A percentile compares a stretch with the other conserved stretches of the same genome.
phyloP scores from a whole-genome alignment of 1,140 invertebrate genomes.

The Rhyacophila brunnea region DNA sequence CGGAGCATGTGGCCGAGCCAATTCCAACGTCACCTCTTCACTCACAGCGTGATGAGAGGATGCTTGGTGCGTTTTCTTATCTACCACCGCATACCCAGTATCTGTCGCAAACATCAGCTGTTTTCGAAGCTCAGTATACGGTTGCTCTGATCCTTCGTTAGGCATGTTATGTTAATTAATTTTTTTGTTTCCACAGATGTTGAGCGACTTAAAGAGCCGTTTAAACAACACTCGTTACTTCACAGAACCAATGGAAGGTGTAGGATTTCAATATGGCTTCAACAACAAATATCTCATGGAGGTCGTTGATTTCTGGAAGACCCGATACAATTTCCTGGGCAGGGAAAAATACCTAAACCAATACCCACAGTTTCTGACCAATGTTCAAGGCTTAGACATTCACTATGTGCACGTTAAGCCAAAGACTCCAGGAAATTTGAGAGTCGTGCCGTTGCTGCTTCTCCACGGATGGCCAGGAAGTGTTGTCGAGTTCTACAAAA shows the following conservation, averaged over 20 bases:
- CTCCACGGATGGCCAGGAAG: constrained; percentile 90
- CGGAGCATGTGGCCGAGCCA: too few species aligned
- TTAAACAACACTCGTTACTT: constrained; percentile 59
- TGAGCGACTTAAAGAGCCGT: constrained; percentile 63
- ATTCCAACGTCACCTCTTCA: too few species aligned
- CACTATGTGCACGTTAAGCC: constrained; percentile 50
- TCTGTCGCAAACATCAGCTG: too few species aligned
- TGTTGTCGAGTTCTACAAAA: constrained; percentile 79
- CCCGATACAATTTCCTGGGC: constrained; percentile 69
- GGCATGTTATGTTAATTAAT: too few species aligned
- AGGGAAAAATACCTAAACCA: constrained; percentile 69
- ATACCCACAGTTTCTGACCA: constrained; percentile 70
- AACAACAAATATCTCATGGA: constrained; percentile 60
- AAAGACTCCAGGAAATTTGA: constrained; percentile 37
- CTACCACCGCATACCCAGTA: too few species aligned
- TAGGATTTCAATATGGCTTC: constrained; percentile 57
- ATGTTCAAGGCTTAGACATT: constrained; percentile 62
- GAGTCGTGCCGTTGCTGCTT: constrained; percentile 69
- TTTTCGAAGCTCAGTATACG: too few species aligned
- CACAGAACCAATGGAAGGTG: constrained; percentile 62
- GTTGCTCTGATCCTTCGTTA: too few species aligned
- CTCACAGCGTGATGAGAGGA: too few species aligned
- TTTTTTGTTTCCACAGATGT: constrained; percentile 46
- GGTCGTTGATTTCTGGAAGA: constrained; percentile 70
- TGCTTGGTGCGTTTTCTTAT: too few species aligned